phyloP scores from a whole-genome alignment of 1,140 invertebrate genomes.

The Pseudomyrmex pallidus region DNA sequence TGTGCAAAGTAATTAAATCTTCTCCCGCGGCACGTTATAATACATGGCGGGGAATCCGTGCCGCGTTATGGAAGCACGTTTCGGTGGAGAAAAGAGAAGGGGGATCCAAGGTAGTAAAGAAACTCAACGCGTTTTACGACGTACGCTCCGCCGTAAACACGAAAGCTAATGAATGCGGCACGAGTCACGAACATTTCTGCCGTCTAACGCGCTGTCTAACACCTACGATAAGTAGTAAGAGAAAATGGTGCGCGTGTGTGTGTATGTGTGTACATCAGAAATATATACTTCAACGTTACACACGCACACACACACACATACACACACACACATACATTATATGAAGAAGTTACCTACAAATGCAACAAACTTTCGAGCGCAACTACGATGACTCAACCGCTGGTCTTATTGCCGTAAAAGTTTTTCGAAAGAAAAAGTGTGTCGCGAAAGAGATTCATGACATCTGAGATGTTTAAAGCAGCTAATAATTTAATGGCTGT shows the following conservation, averaged over 20 bases:
- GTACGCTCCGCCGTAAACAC: slow-evolving; percentile 61
- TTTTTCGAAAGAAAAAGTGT: not conserved
- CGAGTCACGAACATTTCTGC: slow-evolving; percentile 29
- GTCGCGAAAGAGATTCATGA: not conserved
- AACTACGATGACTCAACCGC: not conserved
- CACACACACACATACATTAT: too few species aligned
- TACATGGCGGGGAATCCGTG: slow-evolving; percentile 37
- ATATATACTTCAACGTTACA: not conserved
- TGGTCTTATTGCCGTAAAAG: slow-evolving; percentile 11
- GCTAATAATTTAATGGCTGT: slow-evolving; percentile 64
- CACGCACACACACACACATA: too few species aligned
- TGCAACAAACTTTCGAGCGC: too few species aligned
- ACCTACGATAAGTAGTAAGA: not conserved
- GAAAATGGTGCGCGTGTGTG: not conserved
- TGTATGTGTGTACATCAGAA: not conserved
- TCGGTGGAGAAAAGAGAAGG: slow-evolving; percentile 9
- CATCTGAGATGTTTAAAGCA: slow-evolving; percentile 57
- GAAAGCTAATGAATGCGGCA: slow-evolving; percentile 66
- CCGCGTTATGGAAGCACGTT: slow-evolving; percentile 48
- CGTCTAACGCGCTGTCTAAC: slow-evolving; percentile 20
- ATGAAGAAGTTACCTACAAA: too few species aligned
- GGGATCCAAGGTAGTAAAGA: slow-evolving; percentile 62
- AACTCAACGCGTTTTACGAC: slow-evolving; percentile 67
- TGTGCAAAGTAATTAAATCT: slow-evolving; percentile 66
- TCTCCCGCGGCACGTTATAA: slow-evolving; percentile 53